These are phyloP conservation scores for Furnarius figulus DNA, from an alignment of 2,113 vertebrate genomes.

Conservation along the genomic window DNA sequence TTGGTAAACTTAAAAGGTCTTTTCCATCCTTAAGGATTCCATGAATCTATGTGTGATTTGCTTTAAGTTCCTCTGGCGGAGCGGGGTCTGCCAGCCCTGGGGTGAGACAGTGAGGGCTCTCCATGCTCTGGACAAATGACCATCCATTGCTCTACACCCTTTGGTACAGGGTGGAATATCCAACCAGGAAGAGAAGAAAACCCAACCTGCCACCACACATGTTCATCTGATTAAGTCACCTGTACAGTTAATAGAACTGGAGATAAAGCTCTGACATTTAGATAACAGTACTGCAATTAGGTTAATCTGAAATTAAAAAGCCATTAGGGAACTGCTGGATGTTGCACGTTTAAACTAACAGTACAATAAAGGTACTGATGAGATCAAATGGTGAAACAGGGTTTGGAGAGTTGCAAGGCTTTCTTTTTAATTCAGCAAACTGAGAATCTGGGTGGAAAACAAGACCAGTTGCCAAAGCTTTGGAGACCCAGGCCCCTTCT, in stretches of 20 bases:
- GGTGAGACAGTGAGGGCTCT: not conserved
- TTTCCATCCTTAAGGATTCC: not conserved
- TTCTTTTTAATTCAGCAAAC: not conserved
- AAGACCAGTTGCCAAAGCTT: not conserved
- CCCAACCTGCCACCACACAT: not conserved
- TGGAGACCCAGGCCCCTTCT: not conserved
- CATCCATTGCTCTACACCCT: fast-evolving
- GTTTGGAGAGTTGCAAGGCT: not conserved
- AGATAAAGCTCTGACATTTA: not conserved
- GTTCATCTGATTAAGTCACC: not conserved
- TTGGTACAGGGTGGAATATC: not conserved
- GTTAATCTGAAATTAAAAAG: not conserved
- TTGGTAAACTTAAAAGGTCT: not conserved
- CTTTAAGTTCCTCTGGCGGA: not conserved
- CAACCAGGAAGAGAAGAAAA: not conserved
- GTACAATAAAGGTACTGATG: not conserved
- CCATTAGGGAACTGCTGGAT: not conserved
- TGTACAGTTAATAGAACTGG: not conserved
- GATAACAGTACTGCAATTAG: conserved; percentile 31
- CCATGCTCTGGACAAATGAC: not conserved
- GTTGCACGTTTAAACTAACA: not conserved
- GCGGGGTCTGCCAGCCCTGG: not conserved
- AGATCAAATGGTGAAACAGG: not conserved
- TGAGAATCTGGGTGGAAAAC: not conserved
- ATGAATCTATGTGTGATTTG: not conserved